phyloP scores from a whole-genome alignment of 2,888 invertebrate species.

The Philereme transversata region DNA sequence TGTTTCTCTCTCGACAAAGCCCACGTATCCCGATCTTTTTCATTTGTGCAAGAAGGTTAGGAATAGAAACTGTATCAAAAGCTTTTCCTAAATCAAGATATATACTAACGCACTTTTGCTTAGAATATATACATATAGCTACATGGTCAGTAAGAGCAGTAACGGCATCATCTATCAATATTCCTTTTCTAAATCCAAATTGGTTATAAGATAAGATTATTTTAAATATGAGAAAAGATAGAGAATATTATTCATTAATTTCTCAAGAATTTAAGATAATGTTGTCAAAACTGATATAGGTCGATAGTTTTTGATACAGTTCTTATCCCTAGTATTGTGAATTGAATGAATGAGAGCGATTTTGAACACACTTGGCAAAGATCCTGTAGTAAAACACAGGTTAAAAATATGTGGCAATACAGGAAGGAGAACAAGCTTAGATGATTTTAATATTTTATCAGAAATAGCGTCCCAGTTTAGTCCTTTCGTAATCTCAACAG shows the following conservation, averaged over 20 bases:
- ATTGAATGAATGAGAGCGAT: neutral
- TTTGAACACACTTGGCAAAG: slow-evolving; percentile 1
- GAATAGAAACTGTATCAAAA: slow-evolving; percentile 2
- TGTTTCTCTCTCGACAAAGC: no score
- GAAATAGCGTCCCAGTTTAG: slow-evolving; percentile 1
- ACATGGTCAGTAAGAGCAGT: neutral
- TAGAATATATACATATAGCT: neutral
- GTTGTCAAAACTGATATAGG: neutral
- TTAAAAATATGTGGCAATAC: neutral
- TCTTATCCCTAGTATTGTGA: slow-evolving; percentile 3
- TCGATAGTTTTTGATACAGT: slow-evolving; percentile 3
- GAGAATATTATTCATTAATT: neutral
- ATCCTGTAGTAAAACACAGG: neutral
- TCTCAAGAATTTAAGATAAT: slow-evolving; percentile 3
- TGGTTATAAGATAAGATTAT: neutral
- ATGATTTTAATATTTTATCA: neutral
- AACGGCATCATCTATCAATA: neutral
- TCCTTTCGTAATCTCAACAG: neutral
- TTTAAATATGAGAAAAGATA: neutral
- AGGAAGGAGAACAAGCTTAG: neutral
- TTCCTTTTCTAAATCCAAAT: neutral
- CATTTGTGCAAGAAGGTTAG: neutral
- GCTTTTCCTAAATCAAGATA: slow-evolving; percentile 4
- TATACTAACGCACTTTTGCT: neutral
- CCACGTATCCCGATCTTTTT: neutral